A percentile compares a stretch with the other conserved stretches of the same genome.
Evolutionary conservation across 2,888 invertebrate species (phyloP).

Genomic region (Clitarchus hookeri): DNA sequence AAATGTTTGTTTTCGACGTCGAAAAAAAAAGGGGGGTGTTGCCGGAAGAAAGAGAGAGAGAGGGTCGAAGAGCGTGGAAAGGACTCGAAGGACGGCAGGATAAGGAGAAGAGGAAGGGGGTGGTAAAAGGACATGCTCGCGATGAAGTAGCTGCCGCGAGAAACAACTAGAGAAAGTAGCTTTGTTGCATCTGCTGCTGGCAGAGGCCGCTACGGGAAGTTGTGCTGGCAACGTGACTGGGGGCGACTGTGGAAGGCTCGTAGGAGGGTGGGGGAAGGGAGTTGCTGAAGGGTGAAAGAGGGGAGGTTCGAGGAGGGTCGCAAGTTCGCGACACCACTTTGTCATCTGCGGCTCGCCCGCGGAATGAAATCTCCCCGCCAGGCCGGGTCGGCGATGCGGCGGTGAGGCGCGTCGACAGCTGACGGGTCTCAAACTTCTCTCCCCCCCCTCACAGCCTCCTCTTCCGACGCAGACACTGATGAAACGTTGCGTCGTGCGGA

Average conservation of each 20-base stretch:
- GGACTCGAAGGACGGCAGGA: not conserved
- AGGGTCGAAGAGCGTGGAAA: not conserved
- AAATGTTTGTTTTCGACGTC: not conserved
- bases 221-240: not conserved
- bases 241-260: not conserved
- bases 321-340: constrained; percentile 14
- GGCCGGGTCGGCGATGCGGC: not conserved
- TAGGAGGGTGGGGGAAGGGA: not conserved
- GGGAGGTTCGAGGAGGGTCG: not conserved
- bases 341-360: not conserved
- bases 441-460: too few relatives aligned
- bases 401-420: not conserved
- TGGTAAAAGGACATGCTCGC: not conserved
- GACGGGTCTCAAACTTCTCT: not conserved
- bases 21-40: not conserved
- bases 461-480: not conserved
- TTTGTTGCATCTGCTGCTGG: not conserved
- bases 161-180: not conserved
- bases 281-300: not conserved
- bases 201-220: not conserved
- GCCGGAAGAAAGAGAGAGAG: too few relatives aligned
- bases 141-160: not conserved
- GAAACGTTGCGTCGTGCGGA: not conserved
- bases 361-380: not conserved
- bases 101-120: not conserved